Evolutionary conservation across 2,888 invertebrate genomes (phyloP).

Genomic region (Apoderus coryli): DNA sequence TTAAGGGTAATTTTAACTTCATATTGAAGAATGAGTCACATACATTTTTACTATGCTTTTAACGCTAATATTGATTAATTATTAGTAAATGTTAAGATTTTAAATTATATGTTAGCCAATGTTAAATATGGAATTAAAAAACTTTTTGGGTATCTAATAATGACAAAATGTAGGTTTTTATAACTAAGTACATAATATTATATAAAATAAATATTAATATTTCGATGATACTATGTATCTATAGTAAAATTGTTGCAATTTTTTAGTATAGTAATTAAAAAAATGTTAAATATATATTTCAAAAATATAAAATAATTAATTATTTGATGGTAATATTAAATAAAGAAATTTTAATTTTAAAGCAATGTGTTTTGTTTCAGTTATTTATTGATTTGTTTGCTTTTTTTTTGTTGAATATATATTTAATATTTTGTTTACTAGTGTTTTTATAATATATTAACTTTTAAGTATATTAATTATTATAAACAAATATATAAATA

Average conservation of each 20-base stretch:
- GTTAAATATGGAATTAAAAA: too few relatives aligned
- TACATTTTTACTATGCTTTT: too few relatives aligned
- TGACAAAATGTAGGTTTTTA: too few relatives aligned
- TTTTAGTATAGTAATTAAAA: constrained; percentile 25
- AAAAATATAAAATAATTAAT: constrained; percentile 4
- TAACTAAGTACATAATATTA: too few relatives aligned
- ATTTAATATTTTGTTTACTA: constrained; percentile 12
- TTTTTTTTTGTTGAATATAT: constrained; percentile 13
- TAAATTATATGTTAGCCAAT: too few relatives aligned
- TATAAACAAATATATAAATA: not conserved
- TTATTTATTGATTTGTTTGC: constrained; percentile 1
- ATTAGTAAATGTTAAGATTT: constrained; percentile 12
- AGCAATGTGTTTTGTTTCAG: constrained; percentile 2
- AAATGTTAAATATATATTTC: constrained; percentile 13
- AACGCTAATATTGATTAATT: constrained; percentile 9
- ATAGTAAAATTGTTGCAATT: constrained; percentile 36
- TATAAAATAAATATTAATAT: constrained; percentile 19
- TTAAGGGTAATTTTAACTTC: constrained; percentile 26
- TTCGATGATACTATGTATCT: constrained; percentile 37
- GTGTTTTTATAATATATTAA: not conserved
- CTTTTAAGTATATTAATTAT: constrained; percentile 1
- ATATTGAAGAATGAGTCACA: constrained; percentile 30
- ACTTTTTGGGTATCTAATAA: too few relatives aligned
- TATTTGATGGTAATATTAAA: too few relatives aligned
- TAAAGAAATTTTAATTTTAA: too few relatives aligned